Conservation (phyloP, 2,113 vertebrate genomes). For the Cephalopterus ornatus region DNA sequence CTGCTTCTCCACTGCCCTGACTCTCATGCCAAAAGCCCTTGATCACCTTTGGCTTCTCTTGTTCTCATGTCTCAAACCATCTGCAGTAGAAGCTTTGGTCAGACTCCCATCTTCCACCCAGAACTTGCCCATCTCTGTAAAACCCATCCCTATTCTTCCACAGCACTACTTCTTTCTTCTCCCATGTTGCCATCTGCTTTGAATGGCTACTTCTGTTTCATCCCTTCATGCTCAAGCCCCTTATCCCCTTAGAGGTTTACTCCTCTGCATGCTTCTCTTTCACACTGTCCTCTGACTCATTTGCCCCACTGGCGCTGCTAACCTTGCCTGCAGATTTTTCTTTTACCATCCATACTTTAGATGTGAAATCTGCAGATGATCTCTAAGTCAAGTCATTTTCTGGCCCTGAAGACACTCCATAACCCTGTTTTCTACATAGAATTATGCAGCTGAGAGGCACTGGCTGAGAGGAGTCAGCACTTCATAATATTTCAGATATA, state of each 20-base stretch:
- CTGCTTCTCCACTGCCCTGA: neutral
- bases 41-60: neutral
- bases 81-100: neutral
- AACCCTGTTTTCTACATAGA: neutral
- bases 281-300: neutral
- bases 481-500: slow-evolving; percentile 34
- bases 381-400: neutral
- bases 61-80: neutral
- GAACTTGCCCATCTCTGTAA: neutral
- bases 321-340: neutral
- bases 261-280: neutral
- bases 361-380: slow-evolving; percentile 1
- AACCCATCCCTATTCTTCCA: neutral
- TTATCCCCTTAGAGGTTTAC: neutral
- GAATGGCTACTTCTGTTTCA: neutral
- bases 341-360: neutral
- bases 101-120: neutral
- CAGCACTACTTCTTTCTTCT: neutral
- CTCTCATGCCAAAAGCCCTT: neutral
- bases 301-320: neutral
- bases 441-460: neutral
- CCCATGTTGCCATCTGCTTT: rapidly evolving
- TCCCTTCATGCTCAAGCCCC: neutral
- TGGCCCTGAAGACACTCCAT: slow-evolving; percentile 11
- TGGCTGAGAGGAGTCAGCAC: slow-evolving; percentile 43